Base-by-base conservation (phyloP, 1,140 invertebrate species). In the Monomorium pharaonis region DNA sequence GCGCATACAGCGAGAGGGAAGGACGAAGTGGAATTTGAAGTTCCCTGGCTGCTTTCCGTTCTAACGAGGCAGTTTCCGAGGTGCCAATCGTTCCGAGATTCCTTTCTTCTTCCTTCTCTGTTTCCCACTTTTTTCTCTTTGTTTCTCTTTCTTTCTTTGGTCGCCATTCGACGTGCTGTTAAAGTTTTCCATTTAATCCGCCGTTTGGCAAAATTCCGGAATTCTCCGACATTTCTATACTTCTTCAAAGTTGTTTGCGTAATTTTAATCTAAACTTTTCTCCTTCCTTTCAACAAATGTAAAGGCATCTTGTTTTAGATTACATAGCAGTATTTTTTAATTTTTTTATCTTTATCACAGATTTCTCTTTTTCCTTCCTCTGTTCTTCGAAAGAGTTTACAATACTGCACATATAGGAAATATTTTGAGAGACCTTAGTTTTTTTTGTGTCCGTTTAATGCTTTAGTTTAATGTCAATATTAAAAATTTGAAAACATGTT, bases 21-120 rank as follows among this genome's bases (percentile, higher is more conserved):
- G 51, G 24, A 85, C 63, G 51, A 63, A 60, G 69, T 88, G 87
- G 91, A 92, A 93, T 92, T 89, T 87, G 72, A 78, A 80, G 85
- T 87, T 83, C 70, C 85, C 16, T 86, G 84, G 42, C 72, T 83
- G 49, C 87, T 92, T 92, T 89, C 86, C 91, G 85, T 77, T 44
- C 47, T 60, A 87, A 84, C 87, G 69, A 86, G 87, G 77, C 56
- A 42, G 54, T 75, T 63, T 47, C 83, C 30, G 54, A 80, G 37
- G 74, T 70, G 74, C 86, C 77, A 70, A 72, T 67, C 85, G 42
- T 80, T 60, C 33, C 60, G 16, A 54, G 54, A 54, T 42, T 77
- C 70, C 3, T 21, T 47, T 37, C 16, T 21, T 33, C 4, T 51
- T 16, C 21, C n/a, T 33, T 21, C 33, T 18, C 16, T 24, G 27